These are phyloP conservation scores for Morus bassanus DNA, from an alignment of 2,797 vertebrate genomes.

Conservation along the genomic window DNA sequence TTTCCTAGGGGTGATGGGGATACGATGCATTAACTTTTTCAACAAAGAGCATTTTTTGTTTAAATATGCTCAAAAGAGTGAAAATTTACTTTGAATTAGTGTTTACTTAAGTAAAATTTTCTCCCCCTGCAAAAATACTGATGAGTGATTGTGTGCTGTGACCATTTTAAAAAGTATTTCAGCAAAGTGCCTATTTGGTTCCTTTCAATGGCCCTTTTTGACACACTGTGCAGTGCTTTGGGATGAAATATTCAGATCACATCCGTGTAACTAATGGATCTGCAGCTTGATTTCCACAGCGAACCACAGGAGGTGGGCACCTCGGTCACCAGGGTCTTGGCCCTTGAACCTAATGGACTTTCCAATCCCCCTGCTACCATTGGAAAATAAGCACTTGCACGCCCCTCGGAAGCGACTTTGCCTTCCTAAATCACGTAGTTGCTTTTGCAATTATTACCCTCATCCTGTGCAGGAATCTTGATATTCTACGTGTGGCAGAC, in stretches of 20 bases:
- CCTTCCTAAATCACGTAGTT: not conserved
- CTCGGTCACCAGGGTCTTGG: not conserved
- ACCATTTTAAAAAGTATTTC: not conserved
- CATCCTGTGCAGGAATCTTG: not conserved
- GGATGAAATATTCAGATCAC: not conserved
- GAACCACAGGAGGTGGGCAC: not conserved
- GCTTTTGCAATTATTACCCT: not conserved
- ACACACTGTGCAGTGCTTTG: not conserved
- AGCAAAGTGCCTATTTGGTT: not conserved
- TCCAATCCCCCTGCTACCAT: not conserved
- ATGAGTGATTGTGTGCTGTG: not conserved
- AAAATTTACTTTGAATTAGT: not conserved
- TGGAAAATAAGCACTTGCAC: not conserved
- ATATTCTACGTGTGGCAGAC: not conserved
- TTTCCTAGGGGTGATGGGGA: not conserved
- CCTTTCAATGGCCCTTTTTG: not conserved
- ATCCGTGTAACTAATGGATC: not conserved
- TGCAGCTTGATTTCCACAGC: not conserved
- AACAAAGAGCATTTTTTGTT: not conserved
- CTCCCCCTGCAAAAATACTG: not conserved
- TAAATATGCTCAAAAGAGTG: not conserved
- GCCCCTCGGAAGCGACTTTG: rapidly evolving
- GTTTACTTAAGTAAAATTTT: not conserved
- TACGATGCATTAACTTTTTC: not conserved
- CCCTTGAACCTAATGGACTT: not conserved